Evolutionary conservation across 2,797 vertebrate species (phyloP).

Genomic region (Acropternis orthonyx): DNA sequence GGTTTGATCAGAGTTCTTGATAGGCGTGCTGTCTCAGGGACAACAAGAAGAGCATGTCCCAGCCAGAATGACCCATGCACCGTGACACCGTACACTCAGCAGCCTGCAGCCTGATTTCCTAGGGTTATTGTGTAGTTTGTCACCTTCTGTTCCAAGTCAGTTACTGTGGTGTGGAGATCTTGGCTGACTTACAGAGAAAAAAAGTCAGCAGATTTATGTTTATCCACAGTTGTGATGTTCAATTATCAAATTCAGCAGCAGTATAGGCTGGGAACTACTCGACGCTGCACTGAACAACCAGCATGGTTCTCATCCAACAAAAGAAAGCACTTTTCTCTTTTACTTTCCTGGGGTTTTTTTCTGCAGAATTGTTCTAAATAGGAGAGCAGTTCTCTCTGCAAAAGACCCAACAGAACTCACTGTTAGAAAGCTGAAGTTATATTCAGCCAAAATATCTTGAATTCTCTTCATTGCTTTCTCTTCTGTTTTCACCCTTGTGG

Average conservation of each 20-base stretch:
- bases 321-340: not conserved
- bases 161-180: not conserved
- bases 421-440: not conserved
- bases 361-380: not conserved
- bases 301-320: not conserved
- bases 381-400: not conserved
- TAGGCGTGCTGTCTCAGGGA: fast-evolving
- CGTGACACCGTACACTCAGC: not conserved
- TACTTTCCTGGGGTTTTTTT: not conserved
- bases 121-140: not conserved
- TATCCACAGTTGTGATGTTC: not conserved
- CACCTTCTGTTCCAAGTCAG: not conserved
- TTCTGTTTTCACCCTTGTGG: not conserved
- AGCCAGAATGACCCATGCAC: not conserved
- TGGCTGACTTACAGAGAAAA: not conserved
- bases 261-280: not conserved
- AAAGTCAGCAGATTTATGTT: not conserved
- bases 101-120: not conserved
- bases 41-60: fast-evolving
- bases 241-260: not conserved
- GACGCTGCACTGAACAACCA: not conserved
- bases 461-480: not conserved
- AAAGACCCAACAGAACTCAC: not conserved
- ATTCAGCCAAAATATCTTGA: not conserved
- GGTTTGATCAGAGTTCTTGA: not conserved